Base-by-base conservation (phyloP, 2,113 vertebrate genomes). In the Lamprotornis superbus region DNA sequence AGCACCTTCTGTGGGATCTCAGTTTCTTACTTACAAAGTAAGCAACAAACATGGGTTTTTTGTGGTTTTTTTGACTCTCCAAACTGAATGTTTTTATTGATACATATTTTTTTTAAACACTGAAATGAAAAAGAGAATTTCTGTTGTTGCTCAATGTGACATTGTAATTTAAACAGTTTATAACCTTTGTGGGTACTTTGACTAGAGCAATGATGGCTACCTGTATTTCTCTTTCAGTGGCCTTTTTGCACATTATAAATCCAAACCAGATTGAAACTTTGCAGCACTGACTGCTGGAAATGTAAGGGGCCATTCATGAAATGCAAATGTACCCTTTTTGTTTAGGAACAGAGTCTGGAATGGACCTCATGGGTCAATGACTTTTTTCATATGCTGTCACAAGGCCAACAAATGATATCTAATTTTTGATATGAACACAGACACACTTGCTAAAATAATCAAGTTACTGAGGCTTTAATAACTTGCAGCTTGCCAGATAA, bases 1-100 rank as follows among this genome's bases (percentile, higher is more conserved):
- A 33, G 98, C 98, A 7, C 98, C 98, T 49, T 98, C 98, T 2
- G 97, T 97, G 88, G 98, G 98, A 91, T 98, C 98, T 0, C 93
- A 95, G 70, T 88, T 97, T 85, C 98, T 98, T 55, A 96, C 83
- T 18, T 98, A 98, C 69, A 97, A 71, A 61, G 98, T 98, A 96
- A 97, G 97, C 21, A 27, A 33, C 27, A 18, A 46, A 46, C 22
- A 5, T 8, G 24, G 4, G 6, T 70, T 73, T 64, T 39, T 39
- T 39, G 39, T 39, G 39, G 39, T 60, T 71, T 53, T 46, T 79
- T 30, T 3, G 52, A 6, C 14, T n/a, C 44, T 70, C 19, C 31
- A 57, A 71, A 60, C 7, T 7, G 25, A 50, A 74, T 10, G 6
- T 19, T 83, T 63, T 75, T 46, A 47, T 52, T 47, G 14, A 44